phyloP scores from a whole-genome alignment of 2,888 invertebrate species.

The Chymomyza caudatula region DNA sequence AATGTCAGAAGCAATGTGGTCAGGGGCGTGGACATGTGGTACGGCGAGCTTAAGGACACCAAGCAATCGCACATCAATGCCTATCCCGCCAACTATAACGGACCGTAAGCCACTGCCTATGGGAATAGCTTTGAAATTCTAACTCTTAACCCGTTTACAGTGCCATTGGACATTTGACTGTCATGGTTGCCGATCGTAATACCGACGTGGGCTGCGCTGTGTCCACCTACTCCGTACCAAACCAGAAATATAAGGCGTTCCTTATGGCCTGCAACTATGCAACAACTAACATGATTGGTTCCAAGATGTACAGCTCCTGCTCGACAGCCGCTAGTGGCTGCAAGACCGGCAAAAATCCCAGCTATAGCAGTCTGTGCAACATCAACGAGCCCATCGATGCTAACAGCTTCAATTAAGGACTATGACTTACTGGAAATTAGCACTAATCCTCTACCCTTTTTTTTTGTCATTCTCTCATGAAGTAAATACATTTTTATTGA shows the following conservation, averaged over 20 bases:
- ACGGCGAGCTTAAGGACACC: slow-evolving; percentile 25
- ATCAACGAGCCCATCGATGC: background rate
- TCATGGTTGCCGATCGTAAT: slow-evolving; percentile 41
- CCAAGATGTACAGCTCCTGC: background rate
- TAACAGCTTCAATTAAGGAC: background rate
- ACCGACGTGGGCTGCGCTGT: slow-evolving; percentile 40
- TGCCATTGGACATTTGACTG: slow-evolving; percentile 46
- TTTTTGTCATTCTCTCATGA: background rate
- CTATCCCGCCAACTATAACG: slow-evolving; percentile 19
- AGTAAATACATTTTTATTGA: background rate
- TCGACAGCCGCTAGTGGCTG: background rate
- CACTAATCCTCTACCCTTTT: background rate
- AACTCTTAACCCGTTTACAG: no score
- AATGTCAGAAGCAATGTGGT: background rate
- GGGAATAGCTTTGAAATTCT: no score
- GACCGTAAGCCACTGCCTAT: slow-evolving; percentile 17
- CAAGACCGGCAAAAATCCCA: background rate
- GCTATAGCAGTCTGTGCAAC: slow-evolving; percentile 2
- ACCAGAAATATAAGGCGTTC: background rate
- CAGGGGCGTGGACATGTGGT: slow-evolving; percentile 29
- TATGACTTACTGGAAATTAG: background rate
- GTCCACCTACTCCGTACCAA: slow-evolving; percentile 10
- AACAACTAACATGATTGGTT: slow-evolving; percentile 31
- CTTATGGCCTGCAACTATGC: slow-evolving; percentile 51
- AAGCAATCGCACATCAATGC: slow-evolving; percentile 12